Percentiles rank a stretch among this genome's conserved stretches.
These are phyloP conservation scores for Musca vetustissima DNA, from an alignment of 1,140 invertebrate species.

Conservation along the genomic window DNA sequence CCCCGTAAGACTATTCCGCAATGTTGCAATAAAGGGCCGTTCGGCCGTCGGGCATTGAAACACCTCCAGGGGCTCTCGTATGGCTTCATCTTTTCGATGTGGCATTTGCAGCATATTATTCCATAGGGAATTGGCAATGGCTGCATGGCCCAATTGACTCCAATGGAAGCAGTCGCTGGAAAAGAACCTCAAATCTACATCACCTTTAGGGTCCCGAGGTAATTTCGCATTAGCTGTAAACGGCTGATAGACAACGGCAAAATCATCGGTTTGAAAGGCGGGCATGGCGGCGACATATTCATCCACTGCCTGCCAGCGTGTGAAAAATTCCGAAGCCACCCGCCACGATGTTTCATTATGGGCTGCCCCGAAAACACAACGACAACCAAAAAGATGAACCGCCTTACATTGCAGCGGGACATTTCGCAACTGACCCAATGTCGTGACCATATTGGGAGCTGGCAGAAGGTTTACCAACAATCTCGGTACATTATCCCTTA, in stretches of 20 bases:
- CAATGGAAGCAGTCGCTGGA: conserved; percentile 75
- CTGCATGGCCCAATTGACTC: conserved; percentile 65
- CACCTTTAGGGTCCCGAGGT: conserved; percentile 51
- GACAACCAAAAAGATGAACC: not conserved
- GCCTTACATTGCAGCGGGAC: not conserved
- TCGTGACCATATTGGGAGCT: not conserved
- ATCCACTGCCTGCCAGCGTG: conserved; percentile 54
- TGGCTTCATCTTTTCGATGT: conserved; percentile 31
- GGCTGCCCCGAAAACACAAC: not conserved
- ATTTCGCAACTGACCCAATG: not conserved
- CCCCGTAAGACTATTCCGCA: conserved; percentile 3
- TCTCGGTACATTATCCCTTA: not conserved
- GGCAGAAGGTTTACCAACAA: not conserved
- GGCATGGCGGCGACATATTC: conserved; percentile 47
- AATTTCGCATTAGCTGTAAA: conserved; percentile 54
- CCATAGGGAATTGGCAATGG: conserved; percentile 60
- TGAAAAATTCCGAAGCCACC: conserved; percentile 52
- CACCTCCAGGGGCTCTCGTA: not conserved
- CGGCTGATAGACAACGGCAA: conserved; percentile 66
- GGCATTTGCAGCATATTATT: conserved; percentile 64
- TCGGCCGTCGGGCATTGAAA: conserved; percentile 27
- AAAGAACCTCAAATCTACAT: conserved; percentile 63
- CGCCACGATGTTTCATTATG: not conserved
- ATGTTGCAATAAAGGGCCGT: conserved; percentile 25
- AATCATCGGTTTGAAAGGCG: conserved; percentile 56